Conservation (phyloP, 2,113 vertebrate genomes). For the Hemiscyllium ocellatum region DNA sequence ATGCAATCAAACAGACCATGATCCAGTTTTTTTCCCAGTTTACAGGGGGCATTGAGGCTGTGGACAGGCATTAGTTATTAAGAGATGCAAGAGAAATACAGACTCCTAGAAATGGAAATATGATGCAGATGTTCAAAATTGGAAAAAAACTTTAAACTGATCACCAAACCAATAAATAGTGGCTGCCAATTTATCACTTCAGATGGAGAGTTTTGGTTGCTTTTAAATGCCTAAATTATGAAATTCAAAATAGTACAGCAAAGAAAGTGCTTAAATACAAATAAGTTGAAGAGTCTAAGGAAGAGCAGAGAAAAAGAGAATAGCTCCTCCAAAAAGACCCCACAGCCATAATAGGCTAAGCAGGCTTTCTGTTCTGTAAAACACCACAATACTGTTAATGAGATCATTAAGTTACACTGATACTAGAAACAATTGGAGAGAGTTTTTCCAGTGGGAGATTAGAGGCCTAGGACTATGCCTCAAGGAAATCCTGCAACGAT, state of each 20-base stretch:
- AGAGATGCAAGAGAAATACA: not conserved
- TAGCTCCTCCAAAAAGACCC: not conserved
- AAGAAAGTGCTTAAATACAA: not conserved
- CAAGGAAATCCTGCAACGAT: too few relatives aligned
- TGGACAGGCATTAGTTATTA: too few relatives aligned
- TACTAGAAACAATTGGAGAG: too few relatives aligned
- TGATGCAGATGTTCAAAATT: not conserved
- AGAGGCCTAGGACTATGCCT: too few relatives aligned
- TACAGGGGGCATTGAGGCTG: too few relatives aligned
- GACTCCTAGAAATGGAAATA: not conserved
- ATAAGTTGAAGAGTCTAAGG: not conserved
- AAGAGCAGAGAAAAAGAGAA: not conserved
- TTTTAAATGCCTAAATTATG: not conserved
- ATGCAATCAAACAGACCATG: not conserved
- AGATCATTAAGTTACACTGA: too few relatives aligned
- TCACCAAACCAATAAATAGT: not conserved
- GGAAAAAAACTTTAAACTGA: not conserved
- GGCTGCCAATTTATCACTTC: not conserved
- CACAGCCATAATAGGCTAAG: not conserved
- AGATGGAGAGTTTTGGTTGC: not conserved
- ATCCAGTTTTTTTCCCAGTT: too few relatives aligned
- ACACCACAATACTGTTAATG: too few relatives aligned
- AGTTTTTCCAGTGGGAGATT: too few relatives aligned
- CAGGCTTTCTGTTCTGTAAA: not conserved
- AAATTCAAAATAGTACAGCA: not conserved